Evolutionary conservation across 2,797 vertebrate species (phyloP).

Genomic region (Pyrocephalus nanus): DNA sequence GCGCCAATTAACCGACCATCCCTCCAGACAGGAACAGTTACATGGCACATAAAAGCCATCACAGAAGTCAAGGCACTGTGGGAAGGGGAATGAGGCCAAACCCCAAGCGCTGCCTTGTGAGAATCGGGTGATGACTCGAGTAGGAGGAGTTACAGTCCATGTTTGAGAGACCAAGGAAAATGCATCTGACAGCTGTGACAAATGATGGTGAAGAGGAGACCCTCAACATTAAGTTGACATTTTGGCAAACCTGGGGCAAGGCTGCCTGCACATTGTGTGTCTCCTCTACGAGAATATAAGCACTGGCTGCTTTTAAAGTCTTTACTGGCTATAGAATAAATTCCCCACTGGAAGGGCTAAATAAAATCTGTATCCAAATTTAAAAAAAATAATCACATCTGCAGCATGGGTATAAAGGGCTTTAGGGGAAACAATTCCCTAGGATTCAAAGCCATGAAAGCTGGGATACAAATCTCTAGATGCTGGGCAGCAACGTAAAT

Average conservation of each 20-base stretch:
- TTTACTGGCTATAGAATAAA: background rate
- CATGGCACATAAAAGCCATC: background rate
- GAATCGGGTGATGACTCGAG: background rate
- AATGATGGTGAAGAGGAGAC: background rate
- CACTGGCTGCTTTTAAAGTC: background rate
- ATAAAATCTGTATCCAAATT: background rate
- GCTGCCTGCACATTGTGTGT: background rate
- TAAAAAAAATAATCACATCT: background rate
- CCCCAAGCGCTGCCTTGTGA: accelerated
- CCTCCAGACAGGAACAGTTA: background rate
- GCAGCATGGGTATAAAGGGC: background rate
- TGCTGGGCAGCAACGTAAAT: background rate
- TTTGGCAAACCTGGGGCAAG: background rate
- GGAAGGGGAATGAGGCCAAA: background rate
- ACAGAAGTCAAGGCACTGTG: background rate
- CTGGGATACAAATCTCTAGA: background rate
- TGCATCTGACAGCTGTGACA: background rate
- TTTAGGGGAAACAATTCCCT: background rate
- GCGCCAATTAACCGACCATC: background rate
- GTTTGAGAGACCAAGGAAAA: background rate
- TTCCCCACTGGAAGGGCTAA: background rate
- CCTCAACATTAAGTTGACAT: background rate
- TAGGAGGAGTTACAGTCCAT: background rate
- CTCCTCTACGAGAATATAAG: background rate
- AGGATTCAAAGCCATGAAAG: background rate